phyloP scores from a whole-genome alignment of 1,140 invertebrate species.

The Formica exsecta region DNA sequence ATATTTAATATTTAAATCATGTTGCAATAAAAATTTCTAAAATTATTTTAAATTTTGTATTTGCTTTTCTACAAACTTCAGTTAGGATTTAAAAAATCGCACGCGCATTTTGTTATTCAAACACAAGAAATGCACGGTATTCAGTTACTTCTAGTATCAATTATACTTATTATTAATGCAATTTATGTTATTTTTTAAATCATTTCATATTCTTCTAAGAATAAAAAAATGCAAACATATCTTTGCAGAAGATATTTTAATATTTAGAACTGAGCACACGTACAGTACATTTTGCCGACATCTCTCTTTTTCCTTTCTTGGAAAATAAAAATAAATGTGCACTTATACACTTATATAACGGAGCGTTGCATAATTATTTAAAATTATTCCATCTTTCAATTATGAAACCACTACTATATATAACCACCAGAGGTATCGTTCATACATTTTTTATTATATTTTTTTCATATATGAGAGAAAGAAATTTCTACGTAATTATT shows the following conservation, averaged over 20 bases:
- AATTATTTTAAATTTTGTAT: neutral
- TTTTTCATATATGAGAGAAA: neutral
- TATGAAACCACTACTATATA: neutral
- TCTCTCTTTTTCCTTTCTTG: neutral
- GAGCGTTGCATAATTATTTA: neutral
- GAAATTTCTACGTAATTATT: neutral
- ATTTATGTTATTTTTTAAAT: neutral
- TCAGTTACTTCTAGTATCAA: neutral
- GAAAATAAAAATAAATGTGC: neutral
- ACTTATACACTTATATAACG: neutral
- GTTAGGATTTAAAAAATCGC: neutral
- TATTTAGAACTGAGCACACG: neutral
- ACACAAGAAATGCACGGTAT: neutral
- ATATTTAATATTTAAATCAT: neutral
- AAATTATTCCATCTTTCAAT: too few species aligned
- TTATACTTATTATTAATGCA: neutral
- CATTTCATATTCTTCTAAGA: neutral
- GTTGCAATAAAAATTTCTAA: neutral
- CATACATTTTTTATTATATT: neutral
- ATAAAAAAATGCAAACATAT: neutral
- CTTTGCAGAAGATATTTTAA: neutral
- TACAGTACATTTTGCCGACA: neutral
- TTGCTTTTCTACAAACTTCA: neutral
- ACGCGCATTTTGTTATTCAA: neutral
- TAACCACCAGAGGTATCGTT: neutral